Evolutionary conservation across 2,888 invertebrate species (phyloP), one percentile per base, ranked within the genome.

Genomic region (Diachrysia chrysitis): DNA sequence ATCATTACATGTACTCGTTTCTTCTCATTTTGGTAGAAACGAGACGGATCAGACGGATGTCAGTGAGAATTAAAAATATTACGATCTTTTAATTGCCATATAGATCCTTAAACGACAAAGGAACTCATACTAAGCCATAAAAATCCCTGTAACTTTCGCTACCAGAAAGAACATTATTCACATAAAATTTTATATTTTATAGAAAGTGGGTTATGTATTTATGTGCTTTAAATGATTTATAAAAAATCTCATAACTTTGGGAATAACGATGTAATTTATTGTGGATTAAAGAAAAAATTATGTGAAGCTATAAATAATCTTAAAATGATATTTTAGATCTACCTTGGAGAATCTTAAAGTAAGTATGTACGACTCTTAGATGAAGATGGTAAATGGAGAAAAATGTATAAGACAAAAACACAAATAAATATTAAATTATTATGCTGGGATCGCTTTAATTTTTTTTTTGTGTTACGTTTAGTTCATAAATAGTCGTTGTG

Each of bases 171-270:
- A 25, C 25, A 35, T 58, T 29, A 21, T 73, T 66, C 63, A 63
- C 56, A 64, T 58, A 54, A 55, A 37, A 57, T n/a, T n/a, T n/a
- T n/a, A n/a, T n/a, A 35, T 42, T 58, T 23, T 14, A 76, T 69
- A 60, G 79, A 76, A 70, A 79, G 76, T 75, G 46, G 9, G 48
- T 17, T 53, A 51, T 67, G 62, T 60, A 63, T 65, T 16, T 66
- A 55, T 53, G n/a, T n/a, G n/a, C n/a, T n/a, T n/a, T n/a, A n/a
- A n/a, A n/a, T n/a, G n/a, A n/a, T n/a, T n/a, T n/a, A 32, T 7
- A 37, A 19, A 69, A 25, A 48, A 7, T 21, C 55, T 56, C 46
- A 21, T 51, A 51, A 53, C 59, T 53, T 63, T 66, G 23, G 59
- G 17, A 48, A 29, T 76, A 69, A 74, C 62, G 79, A 78, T 32